Conservation (phyloP, 2,113 vertebrate genomes). For the Sturnira hondurensis region DNA sequence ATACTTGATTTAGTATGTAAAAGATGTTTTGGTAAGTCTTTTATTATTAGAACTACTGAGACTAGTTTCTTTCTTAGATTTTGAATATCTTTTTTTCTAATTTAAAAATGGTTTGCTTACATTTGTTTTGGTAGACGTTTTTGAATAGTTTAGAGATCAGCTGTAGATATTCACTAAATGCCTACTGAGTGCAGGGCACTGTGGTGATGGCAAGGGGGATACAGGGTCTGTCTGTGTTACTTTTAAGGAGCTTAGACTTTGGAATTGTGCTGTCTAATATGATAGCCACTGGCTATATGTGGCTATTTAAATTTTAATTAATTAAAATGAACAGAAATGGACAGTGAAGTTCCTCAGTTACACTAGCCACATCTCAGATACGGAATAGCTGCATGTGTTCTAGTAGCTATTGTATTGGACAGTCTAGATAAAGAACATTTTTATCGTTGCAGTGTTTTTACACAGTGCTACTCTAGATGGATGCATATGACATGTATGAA, state of each 20-base stretch:
- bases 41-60: slow-evolving; percentile 14
- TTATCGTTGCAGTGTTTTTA: neutral
- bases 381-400: neutral
- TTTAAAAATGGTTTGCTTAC: neutral
- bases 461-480: neutral
- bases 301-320: slow-evolving; percentile 29
- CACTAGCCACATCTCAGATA: neutral
- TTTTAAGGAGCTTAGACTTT: slow-evolving; percentile 21
- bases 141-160: neutral
- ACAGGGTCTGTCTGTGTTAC: neutral
- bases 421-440: neutral
- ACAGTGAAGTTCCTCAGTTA: neutral
- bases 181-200: neutral
- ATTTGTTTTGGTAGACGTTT: slow-evolving; percentile 5
- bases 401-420: neutral
- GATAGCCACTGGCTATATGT: neutral
- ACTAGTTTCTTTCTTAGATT: neutral
- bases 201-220: neutral
- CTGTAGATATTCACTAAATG: neutral
- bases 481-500: neutral
- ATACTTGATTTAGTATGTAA: slow-evolving; percentile 95
- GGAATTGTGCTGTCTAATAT: neutral
- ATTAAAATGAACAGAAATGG: slow-evolving; percentile 15
- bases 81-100: slow-evolving; percentile 18
- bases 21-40: slow-evolving; percentile 91